Percentiles rank a stretch among this genome's conserved stretches.
These are phyloP conservation scores for Meandrusa payeni DNA, from an alignment of 2,888 invertebrate species.

Conservation along the genomic window DNA sequence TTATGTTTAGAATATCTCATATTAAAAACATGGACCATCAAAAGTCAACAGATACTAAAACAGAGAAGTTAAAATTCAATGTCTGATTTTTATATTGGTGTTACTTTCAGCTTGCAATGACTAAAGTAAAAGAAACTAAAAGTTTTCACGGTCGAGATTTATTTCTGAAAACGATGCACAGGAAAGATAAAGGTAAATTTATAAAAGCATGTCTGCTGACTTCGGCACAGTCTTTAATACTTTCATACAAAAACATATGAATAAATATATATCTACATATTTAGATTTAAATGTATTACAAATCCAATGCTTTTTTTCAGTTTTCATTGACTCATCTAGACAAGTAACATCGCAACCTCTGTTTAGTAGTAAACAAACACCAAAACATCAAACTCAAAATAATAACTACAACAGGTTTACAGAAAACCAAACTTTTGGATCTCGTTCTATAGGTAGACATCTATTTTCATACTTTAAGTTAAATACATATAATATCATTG, in stretches of 20 bases:
- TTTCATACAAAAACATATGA: no score
- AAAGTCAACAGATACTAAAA: no score
- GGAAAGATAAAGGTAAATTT: constrained; percentile 52
- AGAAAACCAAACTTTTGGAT: constrained; percentile 47
- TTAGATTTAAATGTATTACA: no score
- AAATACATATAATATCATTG: no score
- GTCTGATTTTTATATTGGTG: no score
- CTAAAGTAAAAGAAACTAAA: constrained; percentile 37
- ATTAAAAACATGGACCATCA: no score
- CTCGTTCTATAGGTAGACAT: constrained; percentile 19
- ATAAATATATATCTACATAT: no score
- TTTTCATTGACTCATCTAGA: constrained; percentile 64
- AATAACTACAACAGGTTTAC: constrained; percentile 41
- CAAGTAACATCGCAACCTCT: constrained; percentile 66
- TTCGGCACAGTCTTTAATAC: no score
- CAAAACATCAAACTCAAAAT: constrained; percentile 26
- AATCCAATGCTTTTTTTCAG: constrained; percentile 48
- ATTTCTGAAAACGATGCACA: constrained; percentile 37
- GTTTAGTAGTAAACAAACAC: constrained; percentile 28
- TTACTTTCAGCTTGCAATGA: constrained; percentile 32
- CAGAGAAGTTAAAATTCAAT: no score
- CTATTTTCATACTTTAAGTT: no score
- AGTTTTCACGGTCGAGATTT: constrained; percentile 40
- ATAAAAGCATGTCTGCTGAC: no score
- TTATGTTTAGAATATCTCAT: no score